phyloP scores from a whole-genome alignment of 2,113 vertebrate species.

The Protobothrops mucrosquamatus region DNA sequence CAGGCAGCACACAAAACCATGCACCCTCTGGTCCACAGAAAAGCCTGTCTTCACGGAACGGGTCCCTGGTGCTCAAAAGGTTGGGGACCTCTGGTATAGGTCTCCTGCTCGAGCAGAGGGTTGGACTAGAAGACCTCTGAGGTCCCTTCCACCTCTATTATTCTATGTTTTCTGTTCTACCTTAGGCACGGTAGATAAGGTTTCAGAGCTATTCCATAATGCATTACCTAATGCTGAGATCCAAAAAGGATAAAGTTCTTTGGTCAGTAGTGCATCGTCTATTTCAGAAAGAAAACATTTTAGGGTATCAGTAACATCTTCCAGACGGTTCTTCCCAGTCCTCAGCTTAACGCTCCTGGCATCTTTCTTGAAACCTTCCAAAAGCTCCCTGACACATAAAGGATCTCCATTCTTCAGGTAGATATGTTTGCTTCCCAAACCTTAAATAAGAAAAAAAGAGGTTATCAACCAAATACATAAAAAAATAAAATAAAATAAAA shows the following conservation, averaged over 20 bases:
- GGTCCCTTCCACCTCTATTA: not conserved
- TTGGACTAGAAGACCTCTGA: too few relatives aligned
- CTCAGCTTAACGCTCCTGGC: slow-evolving; percentile 91
- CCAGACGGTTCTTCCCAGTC: slow-evolving; percentile 82
- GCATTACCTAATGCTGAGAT: slow-evolving; percentile 86
- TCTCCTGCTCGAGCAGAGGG: too few relatives aligned
- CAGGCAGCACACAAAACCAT: too few relatives aligned
- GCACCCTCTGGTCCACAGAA: too few relatives aligned
- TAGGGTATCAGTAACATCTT: slow-evolving; percentile 86
- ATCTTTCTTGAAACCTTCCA: slow-evolving; percentile 85
- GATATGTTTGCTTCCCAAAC: slow-evolving; percentile 84
- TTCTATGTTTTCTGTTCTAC: not conserved
- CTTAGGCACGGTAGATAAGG: not conserved
- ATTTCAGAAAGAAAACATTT: slow-evolving; percentile 84
- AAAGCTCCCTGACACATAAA: slow-evolving; percentile 71
- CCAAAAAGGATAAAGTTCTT: slow-evolving; percentile 97
- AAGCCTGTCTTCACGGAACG: too few relatives aligned
- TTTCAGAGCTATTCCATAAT: not conserved
- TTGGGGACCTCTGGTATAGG: too few relatives aligned
- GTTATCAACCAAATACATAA: not conserved
- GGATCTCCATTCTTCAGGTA: slow-evolving; percentile 83
- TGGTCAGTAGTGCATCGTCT: slow-evolving; percentile 89
- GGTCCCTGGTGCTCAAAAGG: too few relatives aligned
- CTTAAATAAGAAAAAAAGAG: slow-evolving; percentile 63
- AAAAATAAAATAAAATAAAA: not conserved